These are phyloP conservation scores for Sylvietta virens DNA, from an alignment of 2,113 vertebrate species.

Conservation along the genomic window DNA sequence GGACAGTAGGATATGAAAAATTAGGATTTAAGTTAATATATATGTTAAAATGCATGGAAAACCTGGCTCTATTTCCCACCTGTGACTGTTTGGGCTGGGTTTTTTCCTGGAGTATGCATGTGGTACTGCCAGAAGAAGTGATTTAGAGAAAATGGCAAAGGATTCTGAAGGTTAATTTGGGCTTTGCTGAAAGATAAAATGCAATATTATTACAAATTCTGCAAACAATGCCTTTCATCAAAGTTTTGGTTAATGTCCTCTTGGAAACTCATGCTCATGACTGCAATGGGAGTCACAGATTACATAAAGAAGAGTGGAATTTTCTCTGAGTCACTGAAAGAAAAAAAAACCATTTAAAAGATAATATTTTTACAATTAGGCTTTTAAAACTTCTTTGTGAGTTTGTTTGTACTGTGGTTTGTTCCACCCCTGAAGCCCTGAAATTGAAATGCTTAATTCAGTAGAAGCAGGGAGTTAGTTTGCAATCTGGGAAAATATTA, in stretches of 20 bases:
- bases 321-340: background rate
- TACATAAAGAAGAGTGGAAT: background rate
- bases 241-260: background rate
- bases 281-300: background rate
- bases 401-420: background rate
- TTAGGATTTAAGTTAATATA: background rate
- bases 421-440: background rate
- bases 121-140: background rate
- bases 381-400: background rate
- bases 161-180: background rate
- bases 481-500: background rate
- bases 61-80: background rate
- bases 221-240: background rate
- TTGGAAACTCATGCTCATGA: background rate
- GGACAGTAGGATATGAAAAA: background rate
- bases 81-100: background rate
- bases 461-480: background rate
- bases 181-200: background rate
- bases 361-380: background rate
- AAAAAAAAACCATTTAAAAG: background rate
- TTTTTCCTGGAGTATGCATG: accelerated
- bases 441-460: background rate
- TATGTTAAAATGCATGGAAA: background rate
- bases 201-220: background rate
- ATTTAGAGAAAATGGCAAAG: background rate